phyloP scores from a whole-genome alignment of 2,888 invertebrate genomes.

The Magallana nippona region DNA sequence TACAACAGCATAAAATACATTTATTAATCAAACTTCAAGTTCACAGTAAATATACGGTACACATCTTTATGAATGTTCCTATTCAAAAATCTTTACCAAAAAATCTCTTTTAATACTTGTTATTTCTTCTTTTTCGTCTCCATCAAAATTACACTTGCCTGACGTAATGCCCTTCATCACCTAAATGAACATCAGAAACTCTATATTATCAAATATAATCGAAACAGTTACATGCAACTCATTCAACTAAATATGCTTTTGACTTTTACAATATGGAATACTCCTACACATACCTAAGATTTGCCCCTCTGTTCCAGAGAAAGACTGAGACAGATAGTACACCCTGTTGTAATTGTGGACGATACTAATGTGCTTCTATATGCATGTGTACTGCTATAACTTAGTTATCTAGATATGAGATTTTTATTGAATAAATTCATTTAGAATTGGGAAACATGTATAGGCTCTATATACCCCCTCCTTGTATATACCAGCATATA shows the following conservation, averaged over 20 bases:
- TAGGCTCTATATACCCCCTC: too few species aligned
- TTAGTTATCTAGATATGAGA: too few species aligned
- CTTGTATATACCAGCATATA: too few species aligned
- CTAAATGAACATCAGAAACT: not conserved
- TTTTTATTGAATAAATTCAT: too few species aligned
- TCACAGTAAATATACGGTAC: not conserved
- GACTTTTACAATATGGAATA: not conserved
- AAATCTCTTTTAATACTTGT: not conserved
- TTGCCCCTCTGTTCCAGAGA: too few species aligned
- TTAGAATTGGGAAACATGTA: too few species aligned
- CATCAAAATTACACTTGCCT: not conserved
- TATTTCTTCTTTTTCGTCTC: not conserved
- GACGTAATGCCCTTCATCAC: conserved; percentile 4
- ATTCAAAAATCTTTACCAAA: too few species aligned
- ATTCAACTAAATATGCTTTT: not conserved
- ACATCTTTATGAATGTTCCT: not conserved
- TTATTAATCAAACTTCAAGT: not conserved
- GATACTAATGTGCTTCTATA: too few species aligned
- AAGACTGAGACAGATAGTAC: too few species aligned
- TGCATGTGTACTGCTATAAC: too few species aligned
- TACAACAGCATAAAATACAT: conserved; percentile 37
- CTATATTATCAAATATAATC: not conserved
- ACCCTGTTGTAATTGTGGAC: too few species aligned
- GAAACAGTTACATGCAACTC: not conserved
- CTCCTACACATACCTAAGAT: too few species aligned